Base-by-base conservation (phyloP, 2,888 invertebrate species). In the Andrena chrysosceles region DNA sequence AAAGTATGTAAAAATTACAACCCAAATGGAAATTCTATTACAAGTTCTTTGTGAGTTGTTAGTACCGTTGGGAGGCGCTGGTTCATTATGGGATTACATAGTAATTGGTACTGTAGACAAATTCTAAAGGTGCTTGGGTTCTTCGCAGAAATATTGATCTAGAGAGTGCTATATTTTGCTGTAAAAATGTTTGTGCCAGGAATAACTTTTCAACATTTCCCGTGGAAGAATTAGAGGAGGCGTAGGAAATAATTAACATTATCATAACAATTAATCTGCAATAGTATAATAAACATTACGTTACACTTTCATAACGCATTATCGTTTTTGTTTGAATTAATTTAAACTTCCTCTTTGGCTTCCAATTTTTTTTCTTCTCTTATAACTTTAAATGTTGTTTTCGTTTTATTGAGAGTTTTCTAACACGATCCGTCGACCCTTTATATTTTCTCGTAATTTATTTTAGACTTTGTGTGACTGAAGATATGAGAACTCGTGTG, bases 1-100 rank as follows among this genome's bases (percentile, higher is more conserved):
- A 94, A 94, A 93, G 94, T 94, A 94, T 94, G 94, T 94, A 94
- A 91, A 87, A 88, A 90, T 84, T 67, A 63, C 78, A 84, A 81
- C 70, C 81, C 69, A 83, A 89, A 76, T 77, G 78, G 59, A 73
- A 77, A 29, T 81, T 62, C 20, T 33, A 23, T 54, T 42, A 64
- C 60, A 85, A 73, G 33, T 63, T 84, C 73, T 76, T 70, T 78
- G 71, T 85, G 64, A 81, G 77, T 73, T 70, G 29, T 71, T 82
- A 80, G 75, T 63, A 83, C 84, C 66, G 68, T 84, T 83, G 86
- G 88, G 84, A 83, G 85, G 76, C 80, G 81, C 77, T 88, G 89
- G 89, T 88, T 87, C 79, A 71, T 78, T 86, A 83, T 85, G 87
- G 87, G 80, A 84, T 84, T 83, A 80, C 67, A 71, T 69, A 74